phyloP scores from a whole-genome alignment of 1,140 invertebrate genomes.

The Protaetia brevitarsis region DNA sequence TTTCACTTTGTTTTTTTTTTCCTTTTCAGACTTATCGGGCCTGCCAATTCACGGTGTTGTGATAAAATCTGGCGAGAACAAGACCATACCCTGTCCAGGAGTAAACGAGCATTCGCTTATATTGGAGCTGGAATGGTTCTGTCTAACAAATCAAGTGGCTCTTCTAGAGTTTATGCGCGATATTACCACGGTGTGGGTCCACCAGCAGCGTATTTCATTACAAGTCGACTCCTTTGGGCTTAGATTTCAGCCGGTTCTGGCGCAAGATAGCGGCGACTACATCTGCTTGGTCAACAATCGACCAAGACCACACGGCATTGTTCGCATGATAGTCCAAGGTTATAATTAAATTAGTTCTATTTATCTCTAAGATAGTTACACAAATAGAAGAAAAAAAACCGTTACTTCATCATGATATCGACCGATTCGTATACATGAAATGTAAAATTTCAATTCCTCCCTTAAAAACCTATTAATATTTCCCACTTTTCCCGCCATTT shows the following conservation, averaged over 20 bases:
- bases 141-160: conserved; percentile 41
- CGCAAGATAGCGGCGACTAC: conserved; percentile 64
- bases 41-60: conserved; percentile 56
- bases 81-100: conserved; percentile 63
- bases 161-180: conserved; percentile 55
- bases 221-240: conserved; percentile 61
- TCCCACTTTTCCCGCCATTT: no score
- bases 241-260: conserved; percentile 59
- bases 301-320: conserved; percentile 59
- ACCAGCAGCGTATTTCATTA: conserved; percentile 56
- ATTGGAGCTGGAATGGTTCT: conserved; percentile 60
- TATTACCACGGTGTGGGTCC: conserved; percentile 54
- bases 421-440: no score
- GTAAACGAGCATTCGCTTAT: conserved; percentile 63
- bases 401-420: no score
- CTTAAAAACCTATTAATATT: no score
- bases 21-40: conserved; percentile 50
- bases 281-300: conserved; percentile 66
- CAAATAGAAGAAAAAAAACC: no score
- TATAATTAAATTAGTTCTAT: conserved; percentile 27
- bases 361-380: no score
- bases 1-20: conserved; percentile 19
- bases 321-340: conserved; percentile 67
- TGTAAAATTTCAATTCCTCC: no score
- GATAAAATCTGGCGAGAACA: conserved; percentile 63